Conservation (phyloP, 2,113 vertebrate species). For the Chaetorhynchus papuensis region DNA sequence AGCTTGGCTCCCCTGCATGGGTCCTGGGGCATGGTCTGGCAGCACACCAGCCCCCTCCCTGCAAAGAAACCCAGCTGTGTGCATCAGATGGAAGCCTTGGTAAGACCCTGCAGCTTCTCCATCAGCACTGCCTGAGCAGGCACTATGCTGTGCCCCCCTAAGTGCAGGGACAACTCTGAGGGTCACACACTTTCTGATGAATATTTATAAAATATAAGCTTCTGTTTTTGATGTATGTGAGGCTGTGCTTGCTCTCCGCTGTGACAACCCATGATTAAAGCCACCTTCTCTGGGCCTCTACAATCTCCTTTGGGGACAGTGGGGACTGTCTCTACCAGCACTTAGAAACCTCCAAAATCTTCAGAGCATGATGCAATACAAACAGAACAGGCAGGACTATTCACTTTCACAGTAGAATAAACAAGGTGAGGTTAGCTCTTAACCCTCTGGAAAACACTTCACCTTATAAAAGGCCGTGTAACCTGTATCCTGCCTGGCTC, state of each 20-base stretch:
- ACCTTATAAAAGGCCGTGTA: rapidly evolving
- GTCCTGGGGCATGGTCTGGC: background rate
- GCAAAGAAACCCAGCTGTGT: rapidly evolving
- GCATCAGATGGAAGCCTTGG: background rate
- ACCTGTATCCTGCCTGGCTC: rapidly evolving
- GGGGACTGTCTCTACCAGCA: background rate
- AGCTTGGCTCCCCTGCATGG: rapidly evolving
- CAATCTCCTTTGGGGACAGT: background rate
- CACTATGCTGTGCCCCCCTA: rapidly evolving
- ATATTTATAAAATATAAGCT: background rate
- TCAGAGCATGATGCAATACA: background rate
- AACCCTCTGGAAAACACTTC: background rate
- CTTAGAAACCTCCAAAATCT: background rate
- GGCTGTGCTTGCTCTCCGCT: background rate
- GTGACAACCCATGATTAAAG: background rate
- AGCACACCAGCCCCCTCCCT: background rate
- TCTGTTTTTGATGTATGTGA: background rate
- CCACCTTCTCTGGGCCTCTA: background rate
- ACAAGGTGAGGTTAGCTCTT: background rate
- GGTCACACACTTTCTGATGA: background rate
- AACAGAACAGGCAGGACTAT: background rate
- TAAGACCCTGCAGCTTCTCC: background rate
- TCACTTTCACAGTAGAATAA: background rate
- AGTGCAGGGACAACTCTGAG: background rate
- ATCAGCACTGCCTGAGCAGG: background rate